Conservation (phyloP, 2,888 invertebrate genomes). For the Trachelus iudaicus region DNA sequence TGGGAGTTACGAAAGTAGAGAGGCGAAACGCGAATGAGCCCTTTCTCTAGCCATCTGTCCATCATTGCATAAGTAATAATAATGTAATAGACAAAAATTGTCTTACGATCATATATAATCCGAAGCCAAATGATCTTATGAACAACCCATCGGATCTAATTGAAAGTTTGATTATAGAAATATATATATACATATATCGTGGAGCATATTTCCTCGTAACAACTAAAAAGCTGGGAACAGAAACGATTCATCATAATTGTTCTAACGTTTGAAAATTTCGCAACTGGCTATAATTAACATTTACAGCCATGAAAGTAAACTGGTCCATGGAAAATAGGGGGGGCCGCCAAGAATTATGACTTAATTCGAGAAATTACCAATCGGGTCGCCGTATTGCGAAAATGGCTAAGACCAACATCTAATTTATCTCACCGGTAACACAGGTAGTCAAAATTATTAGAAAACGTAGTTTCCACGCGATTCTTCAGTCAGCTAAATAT, state of each 20-base stretch:
- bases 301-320: not conserved
- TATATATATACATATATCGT: not conserved
- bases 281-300: not conserved
- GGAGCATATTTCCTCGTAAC: not conserved
- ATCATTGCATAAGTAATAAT: not conserved
- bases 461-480: not conserved
- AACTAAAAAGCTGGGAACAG: not conserved
- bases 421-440: not conserved
- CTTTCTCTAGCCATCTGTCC: conserved; percentile 3
- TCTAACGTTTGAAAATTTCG: not conserved
- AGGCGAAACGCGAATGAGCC: not conserved
- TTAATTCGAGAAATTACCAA: not conserved
- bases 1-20: not conserved
- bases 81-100: not conserved
- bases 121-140: not conserved
- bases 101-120: not conserved
- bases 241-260: not conserved
- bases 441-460: not conserved
- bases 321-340: not conserved
- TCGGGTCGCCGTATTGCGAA: not conserved
- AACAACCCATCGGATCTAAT: not conserved
- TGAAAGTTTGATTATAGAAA: not conserved
- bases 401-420: not conserved
- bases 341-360: not conserved
- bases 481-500: not conserved